These are phyloP conservation scores for Pinna nobilis DNA, from an alignment of 1,140 invertebrate genomes.

Conservation along the genomic window DNA sequence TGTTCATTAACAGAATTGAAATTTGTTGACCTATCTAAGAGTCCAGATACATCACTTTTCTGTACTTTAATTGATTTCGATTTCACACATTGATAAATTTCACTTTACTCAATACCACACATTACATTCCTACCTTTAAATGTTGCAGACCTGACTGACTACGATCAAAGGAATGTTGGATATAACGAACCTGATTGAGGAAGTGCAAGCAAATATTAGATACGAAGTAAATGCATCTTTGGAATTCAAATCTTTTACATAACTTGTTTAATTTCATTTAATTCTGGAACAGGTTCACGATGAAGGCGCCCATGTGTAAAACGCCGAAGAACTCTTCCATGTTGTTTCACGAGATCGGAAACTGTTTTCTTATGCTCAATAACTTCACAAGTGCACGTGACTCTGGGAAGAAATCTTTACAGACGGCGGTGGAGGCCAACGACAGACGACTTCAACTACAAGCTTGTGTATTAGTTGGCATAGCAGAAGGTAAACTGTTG, in stretches of 20 bases:
- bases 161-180: too few relatives aligned
- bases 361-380: conserved; percentile 71
- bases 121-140: too few relatives aligned
- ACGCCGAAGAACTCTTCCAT: conserved; percentile 64
- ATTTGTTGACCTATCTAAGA: too few relatives aligned
- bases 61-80: too few relatives aligned
- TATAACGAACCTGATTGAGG: too few relatives aligned
- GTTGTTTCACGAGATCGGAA: conserved; percentile 74
- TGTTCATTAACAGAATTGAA: too few relatives aligned
- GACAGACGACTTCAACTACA: conserved; percentile 70
- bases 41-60: too few relatives aligned
- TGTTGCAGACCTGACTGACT: too few relatives aligned
- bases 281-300: conserved; percentile 61
- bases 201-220: background rate
- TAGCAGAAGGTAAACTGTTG: conserved; percentile 67
- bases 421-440: conserved; percentile 59
- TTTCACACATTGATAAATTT: too few relatives aligned
- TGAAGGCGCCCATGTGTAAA: conserved; percentile 65
- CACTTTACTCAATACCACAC: too few relatives aligned
- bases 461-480: conserved; percentile 68
- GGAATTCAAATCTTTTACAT: background rate
- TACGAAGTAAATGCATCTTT: background rate
- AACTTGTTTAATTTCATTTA: background rate
- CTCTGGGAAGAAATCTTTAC: conserved; percentile 66
- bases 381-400: conserved; percentile 64